A percentile compares a stretch with the other conserved stretches of the same genome.
Conservation (phyloP, 2,888 invertebrate genomes). For the Siphlonurus alternatus region DNA sequence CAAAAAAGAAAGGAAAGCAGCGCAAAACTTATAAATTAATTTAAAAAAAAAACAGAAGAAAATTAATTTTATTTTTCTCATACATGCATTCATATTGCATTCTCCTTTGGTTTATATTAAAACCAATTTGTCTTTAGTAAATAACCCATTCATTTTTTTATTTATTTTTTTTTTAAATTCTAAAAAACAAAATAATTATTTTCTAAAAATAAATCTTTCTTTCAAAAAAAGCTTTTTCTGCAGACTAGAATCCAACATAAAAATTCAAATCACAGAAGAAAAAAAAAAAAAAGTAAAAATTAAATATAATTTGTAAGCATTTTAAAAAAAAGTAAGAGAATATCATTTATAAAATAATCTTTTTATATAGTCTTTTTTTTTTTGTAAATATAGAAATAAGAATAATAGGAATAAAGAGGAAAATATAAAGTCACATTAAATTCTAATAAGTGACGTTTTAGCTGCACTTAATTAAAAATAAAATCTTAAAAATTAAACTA, state of each 20-base stretch:
- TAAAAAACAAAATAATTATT: not conserved
- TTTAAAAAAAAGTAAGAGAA: not conserved
- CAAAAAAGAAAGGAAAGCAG: not conserved
- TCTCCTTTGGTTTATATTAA: not conserved
- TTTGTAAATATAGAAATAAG: not conserved
- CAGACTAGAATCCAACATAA: not conserved
- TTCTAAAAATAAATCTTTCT: not conserved
- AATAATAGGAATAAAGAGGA: not conserved
- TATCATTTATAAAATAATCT: not conserved
- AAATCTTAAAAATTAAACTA: too few relatives aligned
- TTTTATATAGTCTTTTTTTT: too few relatives aligned
- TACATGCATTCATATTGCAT: not conserved
- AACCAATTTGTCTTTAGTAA: too few relatives aligned
- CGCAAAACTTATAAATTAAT: not conserved
- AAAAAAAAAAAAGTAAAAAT: not conserved
- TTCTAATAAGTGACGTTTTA: too few relatives aligned
- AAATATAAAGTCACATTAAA: too few relatives aligned
- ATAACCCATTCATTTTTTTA: not conserved
- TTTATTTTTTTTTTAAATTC: not conserved
- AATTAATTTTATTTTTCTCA: not conserved
- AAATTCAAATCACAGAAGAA: not conserved
- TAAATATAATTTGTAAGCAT: not conserved
- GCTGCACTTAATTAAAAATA: not conserved
- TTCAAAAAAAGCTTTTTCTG: not conserved
- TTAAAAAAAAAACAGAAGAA: not conserved